Percentiles rank a stretch among this genome's conserved stretches.
These are phyloP conservation scores for Galeopsomyia nigrocyanea DNA, from an alignment of 2,888 invertebrate genomes.

Conservation along the genomic window DNA sequence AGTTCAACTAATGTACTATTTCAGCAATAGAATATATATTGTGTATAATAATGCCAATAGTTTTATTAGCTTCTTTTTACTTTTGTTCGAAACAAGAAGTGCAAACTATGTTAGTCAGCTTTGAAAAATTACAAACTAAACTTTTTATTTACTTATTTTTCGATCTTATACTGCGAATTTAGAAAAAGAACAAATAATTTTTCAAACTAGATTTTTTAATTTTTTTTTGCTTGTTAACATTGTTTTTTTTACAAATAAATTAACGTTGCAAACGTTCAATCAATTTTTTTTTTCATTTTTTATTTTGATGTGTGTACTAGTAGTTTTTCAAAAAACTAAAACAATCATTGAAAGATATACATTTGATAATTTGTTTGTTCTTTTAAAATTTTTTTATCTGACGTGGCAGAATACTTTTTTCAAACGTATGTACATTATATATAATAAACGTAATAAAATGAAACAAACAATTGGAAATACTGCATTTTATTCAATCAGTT, in stretches of 20 bases:
- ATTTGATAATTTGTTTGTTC: too few species aligned
- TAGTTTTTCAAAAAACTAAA: too few species aligned
- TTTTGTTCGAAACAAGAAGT: constrained; percentile 11
- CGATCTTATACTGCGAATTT: constrained; percentile 21
- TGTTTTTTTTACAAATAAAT: neutral
- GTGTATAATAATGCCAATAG: constrained; percentile 34
- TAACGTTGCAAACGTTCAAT: too few species aligned
- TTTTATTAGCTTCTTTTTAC: constrained; percentile 40
- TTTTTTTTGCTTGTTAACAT: neutral
- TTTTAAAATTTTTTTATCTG: too few species aligned
- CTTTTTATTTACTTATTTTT: constrained; percentile 19
- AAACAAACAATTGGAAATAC: too few species aligned
- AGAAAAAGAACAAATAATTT: constrained; percentile 5
- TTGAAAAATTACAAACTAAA: constrained; percentile 24
- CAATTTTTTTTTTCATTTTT: too few species aligned
- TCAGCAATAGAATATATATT: constrained; percentile 44
- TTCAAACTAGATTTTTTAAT: constrained; percentile 11
- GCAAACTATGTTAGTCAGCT: constrained; percentile 28
- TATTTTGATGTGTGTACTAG: too few species aligned
- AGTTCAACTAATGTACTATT: constrained; percentile 42
- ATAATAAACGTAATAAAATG: too few species aligned
- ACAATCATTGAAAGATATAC: too few species aligned
- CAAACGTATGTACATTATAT: too few species aligned
- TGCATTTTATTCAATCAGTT: too few species aligned
- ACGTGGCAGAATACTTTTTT: too few species aligned